Conservation (phyloP, 2,888 invertebrate genomes). For the Apotomis turbidana region DNA sequence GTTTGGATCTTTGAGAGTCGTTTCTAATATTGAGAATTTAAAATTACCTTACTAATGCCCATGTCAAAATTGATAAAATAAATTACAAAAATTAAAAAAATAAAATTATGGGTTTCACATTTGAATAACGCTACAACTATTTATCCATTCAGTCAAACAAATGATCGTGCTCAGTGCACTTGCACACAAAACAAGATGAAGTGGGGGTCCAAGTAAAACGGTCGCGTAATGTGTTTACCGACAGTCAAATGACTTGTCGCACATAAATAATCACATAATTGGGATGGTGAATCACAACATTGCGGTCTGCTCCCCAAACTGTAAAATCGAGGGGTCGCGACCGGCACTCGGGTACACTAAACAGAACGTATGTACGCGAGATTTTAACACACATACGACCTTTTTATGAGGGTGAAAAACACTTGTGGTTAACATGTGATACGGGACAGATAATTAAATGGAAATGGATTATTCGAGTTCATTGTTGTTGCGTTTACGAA, state of each 20-base stretch:
- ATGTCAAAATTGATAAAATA: too few relatives aligned
- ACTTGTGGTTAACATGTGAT: slow-evolving; percentile 33
- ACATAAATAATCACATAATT: slow-evolving; percentile 81
- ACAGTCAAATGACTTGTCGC: slow-evolving; percentile 62
- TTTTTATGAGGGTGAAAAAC: slow-evolving; percentile 20
- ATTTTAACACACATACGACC: background rate
- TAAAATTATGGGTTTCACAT: too few relatives aligned
- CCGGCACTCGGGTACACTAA: background rate
- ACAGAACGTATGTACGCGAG: background rate
- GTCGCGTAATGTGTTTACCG: slow-evolving; percentile 52
- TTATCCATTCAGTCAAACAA: too few relatives aligned
- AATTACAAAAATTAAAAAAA: too few relatives aligned
- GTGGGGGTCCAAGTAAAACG: slow-evolving; percentile 48
- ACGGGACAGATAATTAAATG: slow-evolving; percentile 41
- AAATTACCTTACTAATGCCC: too few relatives aligned
- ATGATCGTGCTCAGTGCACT: too few relatives aligned
- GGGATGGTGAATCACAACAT: slow-evolving; percentile 68
- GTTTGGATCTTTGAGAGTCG: too few relatives aligned
- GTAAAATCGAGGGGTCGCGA: slow-evolving; percentile 40
- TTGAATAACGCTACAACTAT: too few relatives aligned
- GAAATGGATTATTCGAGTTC: slow-evolving; percentile 36
- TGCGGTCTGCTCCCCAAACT: slow-evolving; percentile 52
- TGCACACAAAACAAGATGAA: slow-evolving; percentile 22
- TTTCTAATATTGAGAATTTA: too few relatives aligned
- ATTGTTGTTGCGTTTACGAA: slow-evolving; percentile 29